Conservation (phyloP, 1,140 invertebrate genomes). For the Coboldia fuscipes region DNA sequence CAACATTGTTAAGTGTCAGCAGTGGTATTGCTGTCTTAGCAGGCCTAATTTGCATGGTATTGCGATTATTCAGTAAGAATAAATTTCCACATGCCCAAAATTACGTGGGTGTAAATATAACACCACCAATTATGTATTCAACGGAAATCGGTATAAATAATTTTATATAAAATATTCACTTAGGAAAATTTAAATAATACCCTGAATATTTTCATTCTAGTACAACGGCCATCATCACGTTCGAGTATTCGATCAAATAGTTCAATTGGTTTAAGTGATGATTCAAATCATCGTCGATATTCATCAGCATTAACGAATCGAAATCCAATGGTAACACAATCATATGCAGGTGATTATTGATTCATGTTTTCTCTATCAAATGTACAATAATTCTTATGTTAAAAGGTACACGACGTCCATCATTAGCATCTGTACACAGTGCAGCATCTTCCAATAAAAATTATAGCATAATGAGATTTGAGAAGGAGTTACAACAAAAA, state of each 20-base stretch:
- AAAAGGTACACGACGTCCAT: constrained; percentile 67
- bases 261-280: constrained; percentile 33
- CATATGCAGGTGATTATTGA: too few relatives aligned
- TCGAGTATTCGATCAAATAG: constrained; percentile 40
- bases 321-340: too few relatives aligned
- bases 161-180: too few relatives aligned
- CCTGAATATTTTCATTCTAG: too few relatives aligned
- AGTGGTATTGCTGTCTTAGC: constrained; percentile 63
- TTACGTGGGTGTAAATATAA: constrained; percentile 57
- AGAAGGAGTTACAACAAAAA: constrained; percentile 53
- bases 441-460: constrained; percentile 54
- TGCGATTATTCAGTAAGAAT: constrained; percentile 54
- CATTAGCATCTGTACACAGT: constrained; percentile 58
- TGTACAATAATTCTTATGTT: too few relatives aligned
- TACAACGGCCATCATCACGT: constrained; percentile 40
- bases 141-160: constrained; percentile 61
- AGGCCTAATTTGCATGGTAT: constrained; percentile 62
- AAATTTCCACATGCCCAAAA: constrained; percentile 47
- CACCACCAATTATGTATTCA: constrained; percentile 60
- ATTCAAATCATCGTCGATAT: constrained; percentile 33
- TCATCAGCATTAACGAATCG: too few relatives aligned
- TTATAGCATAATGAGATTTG: constrained; percentile 51
- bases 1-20: constrained; percentile 56
- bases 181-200: too few relatives aligned
- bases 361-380: too few relatives aligned